A percentile compares a stretch with the other conserved stretches of the same genome.
Evolutionary conservation across 1,140 invertebrate species (phyloP).

Genomic region (Hermetia illucens): DNA sequence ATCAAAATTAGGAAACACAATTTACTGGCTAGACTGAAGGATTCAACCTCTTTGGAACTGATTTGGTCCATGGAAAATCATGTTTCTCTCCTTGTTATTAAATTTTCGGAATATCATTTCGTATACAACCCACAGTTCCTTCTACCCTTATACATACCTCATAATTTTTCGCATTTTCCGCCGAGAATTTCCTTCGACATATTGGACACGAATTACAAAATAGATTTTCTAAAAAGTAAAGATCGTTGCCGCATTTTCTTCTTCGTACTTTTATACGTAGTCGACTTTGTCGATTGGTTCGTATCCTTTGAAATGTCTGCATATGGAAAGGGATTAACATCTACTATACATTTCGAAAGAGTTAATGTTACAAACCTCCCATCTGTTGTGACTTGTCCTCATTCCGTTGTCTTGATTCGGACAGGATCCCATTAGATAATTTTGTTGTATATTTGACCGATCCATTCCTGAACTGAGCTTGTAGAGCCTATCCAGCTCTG

Average conservation of each 20-base stretch:
- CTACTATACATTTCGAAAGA: background rate
- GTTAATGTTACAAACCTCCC: conserved; percentile 40
- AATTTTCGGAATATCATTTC: no score
- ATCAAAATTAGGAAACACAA: no score
- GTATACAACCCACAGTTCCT: no score
- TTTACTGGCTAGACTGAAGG: no score
- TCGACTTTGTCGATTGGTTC: conserved; percentile 61
- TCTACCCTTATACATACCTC: conserved; percentile 48
- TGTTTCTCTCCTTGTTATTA: no score
- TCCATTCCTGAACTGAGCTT: conserved; percentile 39
- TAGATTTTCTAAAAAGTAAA: conserved; percentile 30
- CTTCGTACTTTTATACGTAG: conserved; percentile 40
- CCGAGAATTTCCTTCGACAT: conserved; percentile 50
- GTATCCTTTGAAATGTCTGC: conserved; percentile 64
- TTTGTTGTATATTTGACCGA: conserved; percentile 28
- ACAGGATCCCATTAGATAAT: conserved; percentile 28
- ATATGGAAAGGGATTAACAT: background rate
- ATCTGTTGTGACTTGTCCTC: conserved; percentile 50
- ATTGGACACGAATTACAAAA: conserved; percentile 52
- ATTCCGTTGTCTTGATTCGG: conserved; percentile 31
- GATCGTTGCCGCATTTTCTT: conserved; percentile 48
- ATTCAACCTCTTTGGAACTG: no score
- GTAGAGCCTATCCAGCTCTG: conserved; percentile 64
- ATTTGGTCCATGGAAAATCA: no score
- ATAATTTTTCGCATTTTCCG: conserved; percentile 62